These are phyloP conservation scores for Aplysina aerophoba DNA, from an alignment of 37 sponge, comb jelly and placozoan species.

Conservation along the genomic window DNA sequence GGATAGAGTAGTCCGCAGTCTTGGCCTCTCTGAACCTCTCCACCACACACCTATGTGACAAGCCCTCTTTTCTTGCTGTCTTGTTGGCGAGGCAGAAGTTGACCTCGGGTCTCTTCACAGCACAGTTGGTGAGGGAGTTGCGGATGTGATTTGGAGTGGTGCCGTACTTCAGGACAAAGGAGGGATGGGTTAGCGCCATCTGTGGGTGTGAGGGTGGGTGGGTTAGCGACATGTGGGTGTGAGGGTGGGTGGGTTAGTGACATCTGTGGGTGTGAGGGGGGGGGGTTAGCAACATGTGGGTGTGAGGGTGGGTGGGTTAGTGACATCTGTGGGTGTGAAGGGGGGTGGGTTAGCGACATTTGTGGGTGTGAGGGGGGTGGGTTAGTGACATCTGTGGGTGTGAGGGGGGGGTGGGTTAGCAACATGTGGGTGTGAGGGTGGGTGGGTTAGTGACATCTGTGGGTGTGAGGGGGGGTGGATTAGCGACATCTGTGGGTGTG, in stretches of 20 bases:
- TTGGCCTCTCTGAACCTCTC: too few relatives aligned
- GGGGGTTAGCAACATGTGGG: constrained; percentile 64
- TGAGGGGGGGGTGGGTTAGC: too few relatives aligned
- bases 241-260: constrained; percentile 69
- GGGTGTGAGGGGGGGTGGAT: too few relatives aligned
- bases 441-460: constrained; percentile 64
- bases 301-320: background rate
- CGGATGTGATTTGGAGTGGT: constrained; percentile 23
- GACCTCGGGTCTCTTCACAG: constrained; percentile 20
- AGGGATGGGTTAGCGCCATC: constrained; percentile 74
- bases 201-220: constrained; percentile 56
- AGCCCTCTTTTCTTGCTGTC: too few relatives aligned
- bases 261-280: constrained; percentile 35
- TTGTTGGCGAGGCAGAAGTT: background rate
- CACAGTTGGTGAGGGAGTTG: constrained; percentile 40
- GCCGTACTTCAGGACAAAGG: constrained; percentile 29
- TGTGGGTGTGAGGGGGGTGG: too few relatives aligned
- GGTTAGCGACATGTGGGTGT: constrained; percentile 59
- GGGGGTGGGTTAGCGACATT: too few relatives aligned
- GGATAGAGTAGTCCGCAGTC: too few relatives aligned
- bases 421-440: too few relatives aligned
- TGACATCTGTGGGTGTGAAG: too few relatives aligned
- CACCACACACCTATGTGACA: too few relatives aligned
- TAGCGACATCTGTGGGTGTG: too few relatives aligned
- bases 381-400: too few relatives aligned